Conservation (phyloP, 2,797 vertebrate genomes). For the Dendrocincla tyrannina region DNA sequence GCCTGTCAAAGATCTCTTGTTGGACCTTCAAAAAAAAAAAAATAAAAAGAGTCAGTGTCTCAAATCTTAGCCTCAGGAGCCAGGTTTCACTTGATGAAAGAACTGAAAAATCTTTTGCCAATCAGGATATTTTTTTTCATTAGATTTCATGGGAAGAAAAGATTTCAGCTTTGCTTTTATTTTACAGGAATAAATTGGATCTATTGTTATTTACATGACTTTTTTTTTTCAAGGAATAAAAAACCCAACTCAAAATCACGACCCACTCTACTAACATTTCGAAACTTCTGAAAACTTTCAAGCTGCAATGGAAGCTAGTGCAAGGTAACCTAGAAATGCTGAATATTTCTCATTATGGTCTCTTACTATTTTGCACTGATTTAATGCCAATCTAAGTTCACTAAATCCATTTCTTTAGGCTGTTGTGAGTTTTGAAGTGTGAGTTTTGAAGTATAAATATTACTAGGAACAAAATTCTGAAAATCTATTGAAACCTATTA, state of each 20-base stretch:
- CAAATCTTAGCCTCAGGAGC: constrained; percentile 41
- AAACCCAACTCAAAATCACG: neutral
- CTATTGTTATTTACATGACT: neutral
- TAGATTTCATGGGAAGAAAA: constrained; percentile 59
- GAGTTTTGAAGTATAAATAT: neutral
- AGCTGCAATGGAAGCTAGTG: neutral
- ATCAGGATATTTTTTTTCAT: constrained; percentile 53
- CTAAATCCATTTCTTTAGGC: neutral
- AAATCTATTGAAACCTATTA: neutral
- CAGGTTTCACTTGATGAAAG: constrained; percentile 53
- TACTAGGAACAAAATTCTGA: neutral
- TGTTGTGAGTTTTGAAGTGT: neutral
- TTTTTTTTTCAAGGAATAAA: constrained; percentile 4
- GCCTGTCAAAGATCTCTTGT: constrained; percentile 75
- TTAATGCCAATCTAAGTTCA: neutral
- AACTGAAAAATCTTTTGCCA: constrained; percentile 64
- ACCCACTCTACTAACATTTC: neutral
- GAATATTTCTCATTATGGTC: neutral
- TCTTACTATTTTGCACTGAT: neutral
- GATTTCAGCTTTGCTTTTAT: neutral
- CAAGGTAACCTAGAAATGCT: neutral
- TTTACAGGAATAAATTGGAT: neutral
- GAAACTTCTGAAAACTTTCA: neutral
- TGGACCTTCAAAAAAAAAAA: constrained; percentile 9
- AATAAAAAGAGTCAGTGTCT: constrained; percentile 31